Evolutionary conservation across 2,888 invertebrate species (phyloP).

Genomic region (Nudaria mundana): DNA sequence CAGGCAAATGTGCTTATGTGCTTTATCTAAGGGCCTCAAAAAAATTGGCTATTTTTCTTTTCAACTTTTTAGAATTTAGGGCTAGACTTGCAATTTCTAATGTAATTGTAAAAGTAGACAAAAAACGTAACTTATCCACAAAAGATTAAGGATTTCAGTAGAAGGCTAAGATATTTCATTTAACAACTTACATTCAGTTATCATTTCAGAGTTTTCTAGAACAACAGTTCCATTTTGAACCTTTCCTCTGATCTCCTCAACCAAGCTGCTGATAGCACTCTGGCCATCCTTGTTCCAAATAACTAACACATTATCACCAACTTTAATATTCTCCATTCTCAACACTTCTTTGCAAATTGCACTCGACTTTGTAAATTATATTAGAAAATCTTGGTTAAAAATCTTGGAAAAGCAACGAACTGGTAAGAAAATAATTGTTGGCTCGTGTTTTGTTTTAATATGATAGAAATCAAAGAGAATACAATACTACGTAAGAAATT

Average conservation of each 20-base stretch:
- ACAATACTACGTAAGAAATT: too few relatives aligned
- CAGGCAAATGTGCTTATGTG: too few relatives aligned
- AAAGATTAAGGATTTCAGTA: too few relatives aligned
- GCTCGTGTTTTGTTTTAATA: slow-evolving; percentile 3
- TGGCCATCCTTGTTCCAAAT: slow-evolving; percentile 79
- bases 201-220: slow-evolving; percentile 82
- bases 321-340: slow-evolving; percentile 55
- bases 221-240: slow-evolving; percentile 73
- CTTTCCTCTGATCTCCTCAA: slow-evolving; percentile 70
- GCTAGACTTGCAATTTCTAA: too few relatives aligned
- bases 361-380: slow-evolving; percentile 1
- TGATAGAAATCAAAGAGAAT: too few relatives aligned
- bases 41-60: too few relatives aligned
- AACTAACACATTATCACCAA: slow-evolving; percentile 73
- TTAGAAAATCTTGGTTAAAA: not conserved
- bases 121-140: too few relatives aligned
- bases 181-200: slow-evolving; percentile 80
- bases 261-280: slow-evolving; percentile 73
- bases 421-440: not conserved
- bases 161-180: too few relatives aligned
- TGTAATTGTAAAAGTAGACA: too few relatives aligned
- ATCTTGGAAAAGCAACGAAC: not conserved
- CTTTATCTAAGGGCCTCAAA: too few relatives aligned
- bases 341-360: not conserved
- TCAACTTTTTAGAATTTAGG: too few relatives aligned